phyloP scores from a whole-genome alignment of 1,140 invertebrate species.

The Drosophila kepulauana region DNA sequence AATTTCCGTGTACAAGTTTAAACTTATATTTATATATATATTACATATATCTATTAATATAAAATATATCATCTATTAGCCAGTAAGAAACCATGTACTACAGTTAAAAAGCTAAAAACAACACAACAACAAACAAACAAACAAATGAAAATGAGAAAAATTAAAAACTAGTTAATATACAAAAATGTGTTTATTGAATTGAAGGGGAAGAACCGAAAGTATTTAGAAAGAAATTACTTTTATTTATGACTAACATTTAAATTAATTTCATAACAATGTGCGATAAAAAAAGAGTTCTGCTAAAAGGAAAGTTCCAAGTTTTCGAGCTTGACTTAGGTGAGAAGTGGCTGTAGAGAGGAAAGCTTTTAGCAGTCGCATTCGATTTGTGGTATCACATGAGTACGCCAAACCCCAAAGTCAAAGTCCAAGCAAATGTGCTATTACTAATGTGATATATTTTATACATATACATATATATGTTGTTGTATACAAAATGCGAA shows the following conservation, averaged over 20 bases:
- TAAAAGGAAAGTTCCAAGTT: slow-evolving; percentile 11
- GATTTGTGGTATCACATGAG: slow-evolving; percentile 35
- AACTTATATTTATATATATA: slow-evolving; percentile 80
- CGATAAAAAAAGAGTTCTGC: background rate
- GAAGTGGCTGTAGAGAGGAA: slow-evolving; percentile 43
- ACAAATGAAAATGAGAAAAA: slow-evolving; percentile 77
- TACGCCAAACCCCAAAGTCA: background rate
- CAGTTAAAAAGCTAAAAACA: slow-evolving; percentile 69
- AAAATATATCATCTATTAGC: slow-evolving; percentile 77
- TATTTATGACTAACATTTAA: background rate
- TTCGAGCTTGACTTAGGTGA: slow-evolving; percentile 41
- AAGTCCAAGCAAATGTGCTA: slow-evolving; percentile 12
- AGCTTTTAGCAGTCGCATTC: slow-evolving; percentile 63
- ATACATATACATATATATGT: slow-evolving; percentile 3
- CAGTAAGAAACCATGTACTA: slow-evolving; percentile 73
- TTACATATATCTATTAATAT: slow-evolving; percentile 56
- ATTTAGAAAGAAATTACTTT: background rate
- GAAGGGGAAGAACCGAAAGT: too few species aligned
- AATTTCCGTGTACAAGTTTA: slow-evolving; percentile 78
- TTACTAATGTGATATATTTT: slow-evolving; percentile 69
- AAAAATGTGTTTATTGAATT: slow-evolving; percentile 1
- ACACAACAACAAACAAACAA: slow-evolving; percentile 63
- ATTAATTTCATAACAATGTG: background rate
- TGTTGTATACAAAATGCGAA: slow-evolving; percentile 61
- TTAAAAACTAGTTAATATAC: slow-evolving; percentile 80